These are phyloP conservation scores for Antitype chi DNA, from an alignment of 2,888 invertebrate genomes.

Conservation along the genomic window DNA sequence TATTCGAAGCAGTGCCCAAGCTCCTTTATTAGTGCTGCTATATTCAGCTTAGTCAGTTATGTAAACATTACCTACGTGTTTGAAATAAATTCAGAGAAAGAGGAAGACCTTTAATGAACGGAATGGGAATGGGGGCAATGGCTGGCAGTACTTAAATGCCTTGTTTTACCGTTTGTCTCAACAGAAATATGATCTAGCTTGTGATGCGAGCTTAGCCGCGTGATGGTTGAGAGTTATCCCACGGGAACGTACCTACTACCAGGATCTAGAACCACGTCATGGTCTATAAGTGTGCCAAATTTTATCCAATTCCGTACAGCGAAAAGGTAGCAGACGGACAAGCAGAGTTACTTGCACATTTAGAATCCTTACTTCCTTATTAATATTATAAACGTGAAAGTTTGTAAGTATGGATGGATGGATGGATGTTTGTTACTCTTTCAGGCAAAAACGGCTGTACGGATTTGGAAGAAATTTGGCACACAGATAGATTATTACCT, in stretches of 20 bases:
- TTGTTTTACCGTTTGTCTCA: not conserved
- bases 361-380: no score
- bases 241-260: not conserved
- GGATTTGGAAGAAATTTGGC: no score
- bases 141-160: not conserved
- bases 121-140: not conserved
- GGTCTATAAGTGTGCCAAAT: not conserved
- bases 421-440: no score
- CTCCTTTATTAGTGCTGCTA: slow-evolving; percentile 5
- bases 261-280: not conserved
- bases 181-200: not conserved
- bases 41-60: slow-evolving; percentile 5
- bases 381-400: not conserved
- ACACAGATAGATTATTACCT: no score
- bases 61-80: slow-evolving; percentile 19
- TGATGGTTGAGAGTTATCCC: not conserved
- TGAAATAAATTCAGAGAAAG: slow-evolving; percentile 9
- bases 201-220: no score
- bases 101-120: not conserved
- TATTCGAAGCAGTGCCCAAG: slow-evolving; percentile 5
- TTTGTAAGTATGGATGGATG: no score
- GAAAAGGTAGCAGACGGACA: not conserved
- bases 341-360: not conserved
- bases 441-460: no score
- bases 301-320: not conserved